Percentiles rank a stretch among this genome's conserved stretches.
Conservation (phyloP, 2,888 invertebrate species). For the Orthonevra nobilis region DNA sequence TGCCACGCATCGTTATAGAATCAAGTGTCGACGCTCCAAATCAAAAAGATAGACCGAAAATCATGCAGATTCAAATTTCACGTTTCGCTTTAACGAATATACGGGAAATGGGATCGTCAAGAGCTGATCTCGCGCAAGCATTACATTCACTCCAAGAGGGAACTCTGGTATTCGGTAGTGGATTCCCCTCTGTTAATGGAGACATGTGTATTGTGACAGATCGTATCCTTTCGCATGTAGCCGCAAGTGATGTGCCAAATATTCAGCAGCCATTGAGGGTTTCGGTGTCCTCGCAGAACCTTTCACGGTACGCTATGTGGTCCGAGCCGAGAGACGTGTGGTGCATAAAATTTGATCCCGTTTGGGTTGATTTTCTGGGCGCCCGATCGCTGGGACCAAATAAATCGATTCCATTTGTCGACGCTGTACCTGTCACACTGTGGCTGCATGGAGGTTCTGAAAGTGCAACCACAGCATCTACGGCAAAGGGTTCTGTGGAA, state of each 20-base stretch:
- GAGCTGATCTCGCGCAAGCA: constrained; percentile 90
- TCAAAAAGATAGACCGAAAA: constrained; percentile 92
- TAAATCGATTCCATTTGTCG: constrained; percentile 89
- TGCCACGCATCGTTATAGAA: constrained; percentile 89
- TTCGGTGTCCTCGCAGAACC: constrained; percentile 76
- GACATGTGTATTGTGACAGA: constrained; percentile 91
- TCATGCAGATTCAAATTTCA: constrained; percentile 85
- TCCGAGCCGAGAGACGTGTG: constrained; percentile 93
- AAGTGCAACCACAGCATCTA: constrained; percentile 72
- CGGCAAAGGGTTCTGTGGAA: constrained; percentile 71
- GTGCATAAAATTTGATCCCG: constrained; percentile 92
- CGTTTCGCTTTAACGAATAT: constrained; percentile 85
- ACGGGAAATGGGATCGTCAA: constrained; percentile 82
- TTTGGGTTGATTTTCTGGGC: constrained; percentile 96
- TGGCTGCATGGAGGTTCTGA: constrained; percentile 84
- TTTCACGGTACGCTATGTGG: constrained; percentile 84
- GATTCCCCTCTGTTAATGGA: constrained; percentile 86
- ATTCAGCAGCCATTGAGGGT: constrained; percentile 75
- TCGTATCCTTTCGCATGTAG: constrained; percentile 89
- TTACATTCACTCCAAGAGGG: constrained; percentile 89
- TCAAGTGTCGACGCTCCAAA: constrained; percentile 87
- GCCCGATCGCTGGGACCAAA: constrained; percentile 87
- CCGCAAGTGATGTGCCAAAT: constrained; percentile 79
- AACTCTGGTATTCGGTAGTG: constrained; percentile 87
- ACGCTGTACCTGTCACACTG: constrained; percentile 92